Conservation (phyloP, 2,113 vertebrate genomes). For the Siniperca chuatsi region DNA sequence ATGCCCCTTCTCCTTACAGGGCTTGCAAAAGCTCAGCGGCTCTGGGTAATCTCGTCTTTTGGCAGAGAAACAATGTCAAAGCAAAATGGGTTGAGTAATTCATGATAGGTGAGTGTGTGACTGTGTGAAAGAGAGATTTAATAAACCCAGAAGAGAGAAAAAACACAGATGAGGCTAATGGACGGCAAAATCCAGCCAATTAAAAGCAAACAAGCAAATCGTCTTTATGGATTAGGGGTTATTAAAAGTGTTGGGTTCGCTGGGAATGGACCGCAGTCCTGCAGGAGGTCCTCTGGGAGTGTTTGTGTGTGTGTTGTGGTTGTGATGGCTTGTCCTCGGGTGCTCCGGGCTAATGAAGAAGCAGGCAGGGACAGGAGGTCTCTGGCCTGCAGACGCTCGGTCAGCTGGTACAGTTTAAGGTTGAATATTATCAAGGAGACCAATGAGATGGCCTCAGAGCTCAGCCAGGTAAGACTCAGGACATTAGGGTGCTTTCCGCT, state of each 20-base stretch:
- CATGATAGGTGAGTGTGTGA: constrained; percentile 1
- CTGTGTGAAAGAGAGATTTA: constrained; percentile 1
- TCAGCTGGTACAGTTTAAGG: constrained; percentile 67
- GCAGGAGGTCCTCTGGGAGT: background rate
- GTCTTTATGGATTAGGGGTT: constrained; percentile 56
- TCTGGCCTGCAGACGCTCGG: constrained; percentile 58
- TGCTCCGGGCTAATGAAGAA: constrained; percentile 20
- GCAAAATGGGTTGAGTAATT: constrained; percentile 30
- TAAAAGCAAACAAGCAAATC: constrained; percentile 51
- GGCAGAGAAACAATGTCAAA: constrained; percentile 25
- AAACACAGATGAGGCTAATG: background rate
- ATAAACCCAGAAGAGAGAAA: background rate
- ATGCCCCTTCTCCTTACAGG: background rate
- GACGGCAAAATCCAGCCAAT: constrained; percentile 41
- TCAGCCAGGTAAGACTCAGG: constrained; percentile 48
- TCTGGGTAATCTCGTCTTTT: constrained; percentile 42
- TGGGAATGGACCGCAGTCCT: background rate
- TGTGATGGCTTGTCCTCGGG: constrained; percentile 44
- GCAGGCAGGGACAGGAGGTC: constrained; percentile 32
- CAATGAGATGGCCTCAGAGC: constrained; percentile 26
- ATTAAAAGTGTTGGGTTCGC: constrained; percentile 39
- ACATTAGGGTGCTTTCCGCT: background rate
- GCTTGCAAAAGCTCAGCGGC: constrained; percentile 12
- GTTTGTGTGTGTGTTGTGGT: background rate
- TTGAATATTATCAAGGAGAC: constrained; percentile 68